Percentiles rank a stretch among this genome's conserved stretches.
Conservation (phyloP, 2,888 invertebrate species). For the Acholoe squamosa region DNA sequence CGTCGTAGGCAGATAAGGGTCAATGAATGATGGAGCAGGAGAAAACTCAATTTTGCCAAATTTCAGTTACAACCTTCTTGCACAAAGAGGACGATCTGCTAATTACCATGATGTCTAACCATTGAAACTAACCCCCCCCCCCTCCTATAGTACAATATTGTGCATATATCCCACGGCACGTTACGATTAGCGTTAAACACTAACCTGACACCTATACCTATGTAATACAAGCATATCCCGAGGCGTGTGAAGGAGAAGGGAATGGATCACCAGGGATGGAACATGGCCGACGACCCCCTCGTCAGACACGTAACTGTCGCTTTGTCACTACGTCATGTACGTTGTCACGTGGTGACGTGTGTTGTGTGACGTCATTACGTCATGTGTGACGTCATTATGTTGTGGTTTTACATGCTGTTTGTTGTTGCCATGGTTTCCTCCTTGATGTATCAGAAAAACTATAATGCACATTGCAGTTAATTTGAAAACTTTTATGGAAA, state of each 20-base stretch:
- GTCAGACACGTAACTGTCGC: conserved; percentile 38
- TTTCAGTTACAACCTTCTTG: too few species aligned
- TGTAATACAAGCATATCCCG: conserved; percentile 40
- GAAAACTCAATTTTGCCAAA: too few species aligned
- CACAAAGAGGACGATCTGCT: too few species aligned
- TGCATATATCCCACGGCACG: too few species aligned
- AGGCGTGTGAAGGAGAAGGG: not conserved
- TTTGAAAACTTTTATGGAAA: not conserved
- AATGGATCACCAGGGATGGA: not conserved
- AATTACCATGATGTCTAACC: too few species aligned
- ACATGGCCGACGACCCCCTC: conserved; percentile 35
- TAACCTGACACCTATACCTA: not conserved
- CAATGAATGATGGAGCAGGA: too few species aligned
- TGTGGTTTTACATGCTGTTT: not conserved
- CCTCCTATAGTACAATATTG: too few species aligned
- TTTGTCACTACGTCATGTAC: conserved; percentile 53
- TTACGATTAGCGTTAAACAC: too few species aligned
- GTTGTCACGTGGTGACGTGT: conserved; percentile 34
- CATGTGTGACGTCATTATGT: not conserved
- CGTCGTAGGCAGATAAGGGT: too few species aligned
- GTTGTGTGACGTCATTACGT: not conserved
- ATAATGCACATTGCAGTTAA: not conserved
- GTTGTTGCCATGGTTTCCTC: too few species aligned
- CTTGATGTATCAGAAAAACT: not conserved
- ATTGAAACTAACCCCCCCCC: too few species aligned